Evolutionary conservation across 2,113 vertebrate species (phyloP).

Genomic region (Podilymbus podiceps): DNA sequence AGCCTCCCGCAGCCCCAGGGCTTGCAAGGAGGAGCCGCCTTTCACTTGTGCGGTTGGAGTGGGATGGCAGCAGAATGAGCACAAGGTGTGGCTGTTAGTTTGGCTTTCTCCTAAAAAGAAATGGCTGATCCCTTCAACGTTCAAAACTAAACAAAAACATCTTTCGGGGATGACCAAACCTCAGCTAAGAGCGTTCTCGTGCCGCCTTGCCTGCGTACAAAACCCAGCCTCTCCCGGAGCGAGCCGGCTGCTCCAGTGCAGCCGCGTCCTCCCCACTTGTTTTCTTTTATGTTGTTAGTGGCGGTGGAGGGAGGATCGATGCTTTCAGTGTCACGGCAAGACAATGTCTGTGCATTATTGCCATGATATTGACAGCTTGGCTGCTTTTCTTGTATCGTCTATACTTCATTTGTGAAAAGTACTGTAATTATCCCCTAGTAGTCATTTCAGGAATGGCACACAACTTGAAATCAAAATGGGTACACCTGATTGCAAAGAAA

Average conservation of each 20-base stretch:
- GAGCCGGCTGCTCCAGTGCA: neutral
- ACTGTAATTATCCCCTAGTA: conserved; percentile 72
- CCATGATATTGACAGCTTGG: conserved; percentile 48
- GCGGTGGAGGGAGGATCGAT: conserved; percentile 51
- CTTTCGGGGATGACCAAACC: neutral
- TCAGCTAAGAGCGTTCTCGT: rapidly evolving
- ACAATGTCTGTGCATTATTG: conserved; percentile 24
- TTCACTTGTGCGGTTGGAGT: rapidly evolving
- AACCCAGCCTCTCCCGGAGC: rapidly evolving
- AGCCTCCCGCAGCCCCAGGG: neutral
- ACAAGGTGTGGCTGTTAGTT: rapidly evolving
- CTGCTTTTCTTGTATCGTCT: conserved; percentile 17
- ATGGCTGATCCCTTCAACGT: neutral
- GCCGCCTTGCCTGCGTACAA: rapidly evolving
- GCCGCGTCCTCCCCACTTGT: neutral
- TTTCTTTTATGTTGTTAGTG: neutral
- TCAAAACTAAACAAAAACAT: neutral
- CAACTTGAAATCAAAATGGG: conserved; percentile 64
- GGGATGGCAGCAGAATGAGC: rapidly evolving
- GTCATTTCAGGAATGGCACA: conserved; percentile 55
- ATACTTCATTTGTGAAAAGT: conserved; percentile 65
- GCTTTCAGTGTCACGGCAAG: conserved; percentile 20
- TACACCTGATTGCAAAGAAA: conserved; percentile 73
- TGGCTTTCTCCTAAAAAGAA: neutral
- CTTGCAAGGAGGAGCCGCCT: rapidly evolving